phyloP scores from a whole-genome alignment of 2,797 vertebrate genomes.

The Gallirallus australis region DNA sequence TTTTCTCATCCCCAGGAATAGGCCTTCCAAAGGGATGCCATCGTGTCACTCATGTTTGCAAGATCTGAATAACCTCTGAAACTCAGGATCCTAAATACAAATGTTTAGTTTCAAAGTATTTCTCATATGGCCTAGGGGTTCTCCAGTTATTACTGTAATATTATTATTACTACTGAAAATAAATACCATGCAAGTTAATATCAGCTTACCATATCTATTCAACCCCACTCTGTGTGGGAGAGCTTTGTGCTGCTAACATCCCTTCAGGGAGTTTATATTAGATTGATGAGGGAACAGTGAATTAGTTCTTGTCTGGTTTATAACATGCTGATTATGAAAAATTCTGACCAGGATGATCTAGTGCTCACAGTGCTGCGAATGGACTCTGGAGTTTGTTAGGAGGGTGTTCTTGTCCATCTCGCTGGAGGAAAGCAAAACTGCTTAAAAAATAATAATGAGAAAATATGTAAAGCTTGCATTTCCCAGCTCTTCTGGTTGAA shows the following conservation, averaged over 20 bases:
- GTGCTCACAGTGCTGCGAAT: neutral
- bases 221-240: constrained; percentile 7
- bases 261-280: constrained; percentile 48
- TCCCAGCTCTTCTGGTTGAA: neutral
- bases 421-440: neutral
- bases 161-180: constrained; percentile 59
- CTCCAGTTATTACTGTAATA: constrained; percentile 45
- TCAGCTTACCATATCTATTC: neutral
- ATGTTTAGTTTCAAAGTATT: constrained; percentile 20
- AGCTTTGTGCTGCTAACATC: constrained; percentile 23
- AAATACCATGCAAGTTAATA: constrained; percentile 50
- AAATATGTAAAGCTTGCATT: neutral
- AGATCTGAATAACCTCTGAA: neutral
- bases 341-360: constrained; percentile 9
- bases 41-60: neutral
- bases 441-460: neutral
- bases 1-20: neutral
- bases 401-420: neutral
- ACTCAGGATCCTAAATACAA: neutral
- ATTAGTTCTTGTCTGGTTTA: constrained; percentile 57
- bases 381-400: constrained; percentile 4
- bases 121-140: neutral
- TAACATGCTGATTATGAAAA: constrained; percentile 59
- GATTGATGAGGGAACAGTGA: constrained; percentile 48
- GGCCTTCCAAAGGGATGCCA: neutral